Evolutionary conservation across 2,797 vertebrate species (phyloP).

Genomic region (Chaenodraco wilsoni): DNA sequence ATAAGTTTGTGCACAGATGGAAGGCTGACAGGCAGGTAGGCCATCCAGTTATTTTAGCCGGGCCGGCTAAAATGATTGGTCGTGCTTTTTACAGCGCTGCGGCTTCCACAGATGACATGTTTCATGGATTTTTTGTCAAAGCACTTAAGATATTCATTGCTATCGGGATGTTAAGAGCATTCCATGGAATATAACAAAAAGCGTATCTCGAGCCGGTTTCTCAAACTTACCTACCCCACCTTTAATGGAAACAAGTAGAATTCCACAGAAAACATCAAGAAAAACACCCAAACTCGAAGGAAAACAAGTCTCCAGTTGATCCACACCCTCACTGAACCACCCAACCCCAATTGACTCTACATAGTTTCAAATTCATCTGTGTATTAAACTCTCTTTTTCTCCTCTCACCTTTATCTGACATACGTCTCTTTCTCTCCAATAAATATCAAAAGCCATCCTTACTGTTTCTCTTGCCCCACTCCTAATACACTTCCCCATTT

Average conservation of each 20-base stretch:
- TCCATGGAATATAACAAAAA: too few relatives aligned
- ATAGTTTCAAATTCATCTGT: conserved; percentile 32
- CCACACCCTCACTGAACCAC: conserved; percentile 53
- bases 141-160: too few relatives aligned
- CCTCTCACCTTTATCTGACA: conserved; percentile 41
- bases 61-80: too few relatives aligned
- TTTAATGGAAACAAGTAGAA: not conserved
- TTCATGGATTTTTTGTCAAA: too few relatives aligned
- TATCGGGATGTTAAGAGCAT: too few relatives aligned
- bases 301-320: conserved; percentile 20
- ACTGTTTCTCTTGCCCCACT: not conserved
- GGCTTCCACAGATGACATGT: too few relatives aligned
- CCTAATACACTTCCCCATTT: conserved; percentile 1
- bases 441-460: conserved; percentile 33
- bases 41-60: too few relatives aligned
- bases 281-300: conserved; percentile 9
- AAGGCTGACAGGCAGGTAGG: too few relatives aligned
- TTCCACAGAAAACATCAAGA: conserved; percentile 1
- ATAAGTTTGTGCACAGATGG: too few relatives aligned
- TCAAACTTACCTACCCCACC: too few relatives aligned
- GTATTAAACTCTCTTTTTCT: conserved; percentile 16
- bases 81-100: too few relatives aligned
- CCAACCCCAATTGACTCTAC: conserved; percentile 43
- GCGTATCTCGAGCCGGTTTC: too few relatives aligned
- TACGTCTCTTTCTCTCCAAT: conserved; percentile 18